Evolutionary conservation across 2,113 vertebrate species (phyloP), one percentile per base, ranked within the genome.

Genomic region (Anguilla japonica): DNA sequence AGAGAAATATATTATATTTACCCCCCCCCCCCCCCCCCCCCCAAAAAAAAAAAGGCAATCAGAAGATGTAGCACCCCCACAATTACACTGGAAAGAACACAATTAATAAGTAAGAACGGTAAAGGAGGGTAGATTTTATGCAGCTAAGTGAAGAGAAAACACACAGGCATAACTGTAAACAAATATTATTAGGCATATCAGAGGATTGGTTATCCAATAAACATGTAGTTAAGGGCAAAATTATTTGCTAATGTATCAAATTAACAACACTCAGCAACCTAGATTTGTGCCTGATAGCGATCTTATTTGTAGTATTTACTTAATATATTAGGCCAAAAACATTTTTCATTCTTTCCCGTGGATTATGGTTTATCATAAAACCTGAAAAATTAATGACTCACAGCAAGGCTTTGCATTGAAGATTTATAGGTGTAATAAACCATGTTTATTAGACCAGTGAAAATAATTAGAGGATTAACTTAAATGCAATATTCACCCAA

Each of bases 201-300:
- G 95, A 95, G 96, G 94, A 95, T 93, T 94, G 95, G 95, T 96
- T 91, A 93, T 96, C 97, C 97, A 97, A 98, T 98, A 99, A 99
- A 99, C 97, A 98, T 96, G 98, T 99, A 99, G 99, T 99, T 98
- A 98, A 97, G 96, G 71, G 95, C 96, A 97, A 34, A 97, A 98
- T 97, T 97, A 98, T 98, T 96, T 96, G 96, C 97, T 96, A 98
- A 98, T 99, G 97, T 96, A 97, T 99, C 97, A 99, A 97, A 98
- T 98, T 99, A 99, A 99, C 97, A 98, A 96, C 97, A 96, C 97
- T 96, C 96, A 97, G 96, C 97, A 96, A 95, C 96, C 95, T 96
- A 97, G 97, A 98, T 99, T 98, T 98, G 98, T 96, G 94, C 94
- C 85, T 89, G 94, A 92, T 92, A 95, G 97, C 97, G 95, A 95